A percentile compares a stretch with the other conserved stretches of the same genome.
Conservation (phyloP, 2,113 vertebrate species). For the Morone chrysops region DNA sequence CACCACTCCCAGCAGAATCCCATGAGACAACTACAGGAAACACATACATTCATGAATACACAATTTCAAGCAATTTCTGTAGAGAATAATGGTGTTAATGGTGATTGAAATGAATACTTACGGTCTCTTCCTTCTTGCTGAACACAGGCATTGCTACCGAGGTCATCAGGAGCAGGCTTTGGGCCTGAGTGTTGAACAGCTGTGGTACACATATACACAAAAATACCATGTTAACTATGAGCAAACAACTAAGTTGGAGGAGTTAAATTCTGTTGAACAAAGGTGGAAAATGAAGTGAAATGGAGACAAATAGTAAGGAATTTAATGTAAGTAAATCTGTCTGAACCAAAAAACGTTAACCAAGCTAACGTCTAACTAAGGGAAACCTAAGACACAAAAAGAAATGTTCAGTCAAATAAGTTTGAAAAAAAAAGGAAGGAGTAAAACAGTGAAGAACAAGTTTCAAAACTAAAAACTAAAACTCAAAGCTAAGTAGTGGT, state of each 20-base stretch:
- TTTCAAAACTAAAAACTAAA: neutral
- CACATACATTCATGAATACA: conserved; percentile 14
- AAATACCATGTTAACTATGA: neutral
- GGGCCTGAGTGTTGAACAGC: conserved; percentile 91
- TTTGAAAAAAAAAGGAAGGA: neutral
- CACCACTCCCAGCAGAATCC: conserved; percentile 95
- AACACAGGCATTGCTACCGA: conserved; percentile 98
- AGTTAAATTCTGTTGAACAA: neutral
- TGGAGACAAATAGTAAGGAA: neutral
- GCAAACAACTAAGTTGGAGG: neutral
- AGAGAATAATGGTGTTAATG: neutral
- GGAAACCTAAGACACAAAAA: neutral
- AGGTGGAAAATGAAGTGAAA: neutral
- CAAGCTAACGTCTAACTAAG: neutral
- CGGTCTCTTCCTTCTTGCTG: conserved; percentile 97
- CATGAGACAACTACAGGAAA: conserved; percentile 90
- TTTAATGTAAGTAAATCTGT: neutral
- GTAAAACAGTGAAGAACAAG: neutral
- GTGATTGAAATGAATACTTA: conserved; percentile 73
- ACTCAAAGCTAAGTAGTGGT: neutral
- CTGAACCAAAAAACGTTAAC: neutral
- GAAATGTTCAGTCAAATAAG: neutral
- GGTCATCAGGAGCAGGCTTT: conserved; percentile 92
- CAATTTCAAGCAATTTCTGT: neutral
- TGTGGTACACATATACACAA: conserved; percentile 62